phyloP scores from a whole-genome alignment of 2,113 vertebrate species.

The Melanocharis versteri region DNA sequence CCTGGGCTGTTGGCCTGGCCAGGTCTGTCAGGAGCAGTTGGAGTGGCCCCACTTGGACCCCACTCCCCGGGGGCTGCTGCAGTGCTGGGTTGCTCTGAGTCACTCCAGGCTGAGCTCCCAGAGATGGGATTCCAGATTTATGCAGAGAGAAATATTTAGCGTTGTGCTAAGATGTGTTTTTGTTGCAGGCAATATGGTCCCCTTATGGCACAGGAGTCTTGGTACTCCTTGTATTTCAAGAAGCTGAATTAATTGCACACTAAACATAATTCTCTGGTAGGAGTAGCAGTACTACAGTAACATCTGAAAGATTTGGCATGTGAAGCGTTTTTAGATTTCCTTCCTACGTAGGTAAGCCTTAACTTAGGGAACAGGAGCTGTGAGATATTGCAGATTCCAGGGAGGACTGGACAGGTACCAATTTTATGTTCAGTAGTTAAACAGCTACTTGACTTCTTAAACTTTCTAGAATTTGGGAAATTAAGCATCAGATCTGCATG shows the following conservation, averaged over 20 bases:
- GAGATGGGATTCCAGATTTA: slow-evolving; percentile 40
- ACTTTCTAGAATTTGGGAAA: background rate
- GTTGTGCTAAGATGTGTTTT: slow-evolving; percentile 45
- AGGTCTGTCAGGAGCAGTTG: accelerated
- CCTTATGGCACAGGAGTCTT: slow-evolving; percentile 55
- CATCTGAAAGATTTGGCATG: background rate
- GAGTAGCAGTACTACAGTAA: slow-evolving; percentile 5
- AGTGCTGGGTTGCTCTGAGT: background rate
- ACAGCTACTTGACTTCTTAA: background rate
- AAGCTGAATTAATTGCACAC: slow-evolving; percentile 39
- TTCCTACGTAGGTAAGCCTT: background rate
- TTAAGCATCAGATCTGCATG: accelerated
- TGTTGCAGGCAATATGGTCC: slow-evolving; percentile 54
- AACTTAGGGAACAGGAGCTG: background rate
- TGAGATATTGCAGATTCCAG: background rate
- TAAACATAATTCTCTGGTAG: slow-evolving; percentile 29
- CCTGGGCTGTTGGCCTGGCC: background rate
- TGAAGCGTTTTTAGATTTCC: background rate
- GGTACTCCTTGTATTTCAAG: background rate
- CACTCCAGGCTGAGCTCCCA: background rate
- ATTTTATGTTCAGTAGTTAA: background rate
- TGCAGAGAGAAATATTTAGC: slow-evolving; percentile 61
- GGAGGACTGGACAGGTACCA: background rate
- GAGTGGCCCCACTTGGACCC: accelerated
- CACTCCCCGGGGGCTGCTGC: accelerated